Evolutionary conservation across 2,113 vertebrate species (phyloP), one percentile per base, ranked within the genome.

Genomic region (Sinosuthora webbiana): DNA sequence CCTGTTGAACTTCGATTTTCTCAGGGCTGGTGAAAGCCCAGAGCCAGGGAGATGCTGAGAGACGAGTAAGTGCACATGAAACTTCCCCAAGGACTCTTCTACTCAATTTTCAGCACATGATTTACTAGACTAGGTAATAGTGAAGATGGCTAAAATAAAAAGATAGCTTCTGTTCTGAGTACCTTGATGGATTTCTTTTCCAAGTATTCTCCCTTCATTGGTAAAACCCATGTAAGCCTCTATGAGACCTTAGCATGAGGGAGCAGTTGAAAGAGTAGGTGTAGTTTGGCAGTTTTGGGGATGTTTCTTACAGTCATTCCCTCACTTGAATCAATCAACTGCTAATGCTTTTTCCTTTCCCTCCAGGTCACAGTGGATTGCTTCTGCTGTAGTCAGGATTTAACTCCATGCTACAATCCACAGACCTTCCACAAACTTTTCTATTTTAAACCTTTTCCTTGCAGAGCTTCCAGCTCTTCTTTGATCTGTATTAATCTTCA

Each of bases 361-460:
- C 41, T 86, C 11, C 63, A 47, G 57, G 19, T 90, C 56, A 65
- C 67, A 69, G 42, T n/a, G 59, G 59, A 39, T 39, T 96, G 63
- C 71, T 93, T 81, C 60, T 80, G 59, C 78, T 81, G 31, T 84
- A 60, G 69, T 91, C 73, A 89, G 64, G 82, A 57, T 94, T 93
- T 94, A 64, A n/a, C 50, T 83, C 27, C 57, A 69, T 22, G 28
- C 78, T 87, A 21, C 45, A 70, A 24, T 65, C 63, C 64, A 45
- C 63, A 93, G 50, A 65, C 67, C 15, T 81, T 83, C 50, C 41
- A 70, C 50, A 62, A 83, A 63, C 19, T 74, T 79, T 27, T 39
- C 13, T 70, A 7, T 92, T 77, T 86, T 74, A 86, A 86, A 50
- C 22, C 6, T 63, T 93, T 57, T n/a, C 20, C 3, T 5, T 80